Conservation (phyloP, 2,797 vertebrate species). For the Corythornis leucogaster region DNA sequence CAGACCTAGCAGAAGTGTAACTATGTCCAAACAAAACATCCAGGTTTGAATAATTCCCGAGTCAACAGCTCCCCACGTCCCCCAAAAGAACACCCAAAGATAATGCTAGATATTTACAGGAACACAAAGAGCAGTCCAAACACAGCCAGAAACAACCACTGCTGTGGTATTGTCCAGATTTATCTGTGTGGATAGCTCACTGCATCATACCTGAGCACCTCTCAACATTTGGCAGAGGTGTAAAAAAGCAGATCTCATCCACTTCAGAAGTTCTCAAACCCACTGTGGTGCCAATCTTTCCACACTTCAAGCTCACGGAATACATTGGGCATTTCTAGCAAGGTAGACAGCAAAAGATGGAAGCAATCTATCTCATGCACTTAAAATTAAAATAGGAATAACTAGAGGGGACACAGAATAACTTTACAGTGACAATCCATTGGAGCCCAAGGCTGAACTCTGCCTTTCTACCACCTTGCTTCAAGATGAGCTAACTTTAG, state of each 20-base stretch:
- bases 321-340: neutral
- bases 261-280: neutral
- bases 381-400: neutral
- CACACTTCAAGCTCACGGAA: neutral
- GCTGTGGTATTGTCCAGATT: neutral
- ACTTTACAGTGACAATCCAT: neutral
- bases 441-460: neutral
- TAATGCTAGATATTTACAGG: neutral
- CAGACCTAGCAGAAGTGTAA: neutral
- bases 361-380: neutral
- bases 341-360: neutral
- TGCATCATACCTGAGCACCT: neutral
- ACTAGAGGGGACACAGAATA: neutral
- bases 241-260: neutral
- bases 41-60: neutral
- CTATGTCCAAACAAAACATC: neutral
- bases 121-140: neutral
- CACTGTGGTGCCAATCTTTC: neutral
- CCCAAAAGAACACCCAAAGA: neutral
- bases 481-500: neutral
- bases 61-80: neutral
- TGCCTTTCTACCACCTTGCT: neutral
- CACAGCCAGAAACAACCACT: too few species aligned
- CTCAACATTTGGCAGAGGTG: accelerated
- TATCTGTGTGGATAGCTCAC: neutral